Evolutionary conservation across 2,797 vertebrate genomes (phyloP), one percentile per base, ranked within the genome.

Genomic region (Dromococcyx pavoninus): DNA sequence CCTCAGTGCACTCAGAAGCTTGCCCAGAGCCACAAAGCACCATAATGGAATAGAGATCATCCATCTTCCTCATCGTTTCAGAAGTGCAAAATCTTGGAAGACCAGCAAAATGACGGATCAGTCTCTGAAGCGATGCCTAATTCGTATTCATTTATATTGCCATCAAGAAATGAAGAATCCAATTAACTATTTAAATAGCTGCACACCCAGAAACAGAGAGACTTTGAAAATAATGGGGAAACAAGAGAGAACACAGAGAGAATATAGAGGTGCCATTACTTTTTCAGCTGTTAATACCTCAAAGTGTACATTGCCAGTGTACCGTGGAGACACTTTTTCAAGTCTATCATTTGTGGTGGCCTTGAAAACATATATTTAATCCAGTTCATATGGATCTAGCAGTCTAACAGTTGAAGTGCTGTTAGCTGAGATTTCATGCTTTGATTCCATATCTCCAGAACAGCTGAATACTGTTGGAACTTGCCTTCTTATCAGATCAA

Each of bases 361-460:
- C 58, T 71, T 86, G 58, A 94, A 95, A 93, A 84, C 28, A 86
- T 48, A 35, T 24, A 44, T 77, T 80, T 80, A 91, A 91, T 62
- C 39, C 76, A 70, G 32, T 84, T 88, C 60, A 76, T 53, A 82
- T 67, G 33, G 35, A 91, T 75, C 74, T 66, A 76, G 72, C 35
- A 72, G 32, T 56, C 87, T 84, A 94, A 66, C 73, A 93, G 57
- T 30, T 1, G 15, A 95, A 90, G 71, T 64, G 71, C 67, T 86
- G 69, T 53, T 79, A 93, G 75, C 75, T 88, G 78, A 91, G 77
- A 87, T 73, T 73, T 87, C 81, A 76, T 64, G 56, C 66, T 95
- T 86, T 76, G 87, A 92, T 91, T 92, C 88, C 66, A 1, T 88
- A 79, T 70, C 78, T 94, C 48, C 60, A 84, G 70, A 88, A 94